phyloP scores from a whole-genome alignment of 2,888 invertebrate species.

The Lochmaea crataegi region DNA sequence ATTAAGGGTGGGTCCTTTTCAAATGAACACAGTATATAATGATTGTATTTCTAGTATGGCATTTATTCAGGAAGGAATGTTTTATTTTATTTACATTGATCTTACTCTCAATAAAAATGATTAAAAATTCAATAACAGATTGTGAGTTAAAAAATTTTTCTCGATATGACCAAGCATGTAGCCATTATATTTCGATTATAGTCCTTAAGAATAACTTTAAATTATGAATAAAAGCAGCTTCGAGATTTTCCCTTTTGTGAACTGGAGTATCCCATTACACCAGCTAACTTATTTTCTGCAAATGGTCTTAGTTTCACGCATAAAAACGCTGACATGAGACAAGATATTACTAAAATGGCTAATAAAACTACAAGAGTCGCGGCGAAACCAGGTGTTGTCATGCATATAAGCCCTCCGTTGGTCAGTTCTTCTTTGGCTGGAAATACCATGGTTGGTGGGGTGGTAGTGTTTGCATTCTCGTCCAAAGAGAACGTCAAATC shows the following conservation, averaged over 20 bases:
- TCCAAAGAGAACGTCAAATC: constrained; percentile 88
- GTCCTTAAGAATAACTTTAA: constrained; percentile 1
- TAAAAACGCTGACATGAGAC: constrained; percentile 86
- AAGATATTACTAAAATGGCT: constrained; percentile 85
- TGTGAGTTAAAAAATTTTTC: constrained; percentile 44
- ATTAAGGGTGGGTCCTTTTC: too few species aligned
- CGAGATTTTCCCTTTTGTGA: constrained; percentile 64
- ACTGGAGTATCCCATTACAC: constrained; percentile 44
- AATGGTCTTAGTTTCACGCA: constrained; percentile 85
- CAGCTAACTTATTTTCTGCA: constrained; percentile 63
- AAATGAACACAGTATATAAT: too few species aligned
- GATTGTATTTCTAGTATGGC: too few species aligned
- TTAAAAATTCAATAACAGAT: constrained; percentile 38
- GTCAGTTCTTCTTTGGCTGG: constrained; percentile 72
- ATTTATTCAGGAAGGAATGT: neutral
- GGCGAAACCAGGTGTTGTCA: constrained; percentile 95
- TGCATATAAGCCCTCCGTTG: constrained; percentile 79
- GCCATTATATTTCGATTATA: constrained; percentile 35
- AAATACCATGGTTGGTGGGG: constrained; percentile 76
- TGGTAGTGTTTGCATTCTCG: constrained; percentile 71
- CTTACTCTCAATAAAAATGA: neutral
- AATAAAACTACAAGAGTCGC: constrained; percentile 86
- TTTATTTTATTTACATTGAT: neutral
- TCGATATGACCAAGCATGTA: constrained; percentile 51
- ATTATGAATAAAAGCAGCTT: constrained; percentile 76